phyloP scores from a whole-genome alignment of 2,888 invertebrate genomes.

The Drosophila pegasa region DNA sequence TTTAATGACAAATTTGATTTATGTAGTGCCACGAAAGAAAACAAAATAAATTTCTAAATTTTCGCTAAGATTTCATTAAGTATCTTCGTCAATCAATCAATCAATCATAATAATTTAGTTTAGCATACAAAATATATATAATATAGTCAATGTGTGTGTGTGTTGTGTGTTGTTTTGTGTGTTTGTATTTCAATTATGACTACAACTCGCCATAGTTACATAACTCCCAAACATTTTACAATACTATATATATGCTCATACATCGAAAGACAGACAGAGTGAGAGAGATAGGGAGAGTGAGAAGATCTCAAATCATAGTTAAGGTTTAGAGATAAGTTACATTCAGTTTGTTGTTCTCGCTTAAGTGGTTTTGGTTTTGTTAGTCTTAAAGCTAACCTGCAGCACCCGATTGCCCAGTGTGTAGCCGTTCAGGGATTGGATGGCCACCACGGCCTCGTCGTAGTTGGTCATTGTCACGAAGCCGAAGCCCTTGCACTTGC shows the following conservation, averaged over 20 bases:
- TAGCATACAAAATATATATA: slow-evolving; percentile 54
- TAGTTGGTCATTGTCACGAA: slow-evolving; percentile 99
- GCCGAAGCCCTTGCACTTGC: slow-evolving; percentile 99
- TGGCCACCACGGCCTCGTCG: slow-evolving; percentile 98
- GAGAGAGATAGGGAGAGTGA: neutral
- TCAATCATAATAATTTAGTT: slow-evolving; percentile 67
- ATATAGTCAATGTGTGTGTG: slow-evolving; percentile 20
- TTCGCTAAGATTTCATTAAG: slow-evolving; percentile 70
- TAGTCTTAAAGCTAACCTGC: slow-evolving; percentile 98
- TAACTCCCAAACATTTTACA: slow-evolving; percentile 37
- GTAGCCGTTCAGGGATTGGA: slow-evolving; percentile 98
- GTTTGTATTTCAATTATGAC: slow-evolving; percentile 60
- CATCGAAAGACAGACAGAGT: neutral
- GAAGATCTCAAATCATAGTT: slow-evolving; percentile 7
- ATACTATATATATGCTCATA: slow-evolving; percentile 12
- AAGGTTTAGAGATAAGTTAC: slow-evolving; percentile 10
- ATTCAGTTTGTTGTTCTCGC: slow-evolving; percentile 22
- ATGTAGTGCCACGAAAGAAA: slow-evolving; percentile 52
- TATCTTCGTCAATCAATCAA: slow-evolving; percentile 31
- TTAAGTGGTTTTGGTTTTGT: slow-evolving; percentile 90
- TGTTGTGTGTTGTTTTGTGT: slow-evolving; percentile 10
- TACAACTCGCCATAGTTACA: slow-evolving; percentile 47
- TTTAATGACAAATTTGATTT: slow-evolving; percentile 38
- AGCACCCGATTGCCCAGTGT: slow-evolving; percentile 97
- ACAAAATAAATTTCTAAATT: slow-evolving; percentile 60